phyloP scores from a whole-genome alignment of 2,113 vertebrate genomes.

The Microcebus ravelobensis region DNA sequence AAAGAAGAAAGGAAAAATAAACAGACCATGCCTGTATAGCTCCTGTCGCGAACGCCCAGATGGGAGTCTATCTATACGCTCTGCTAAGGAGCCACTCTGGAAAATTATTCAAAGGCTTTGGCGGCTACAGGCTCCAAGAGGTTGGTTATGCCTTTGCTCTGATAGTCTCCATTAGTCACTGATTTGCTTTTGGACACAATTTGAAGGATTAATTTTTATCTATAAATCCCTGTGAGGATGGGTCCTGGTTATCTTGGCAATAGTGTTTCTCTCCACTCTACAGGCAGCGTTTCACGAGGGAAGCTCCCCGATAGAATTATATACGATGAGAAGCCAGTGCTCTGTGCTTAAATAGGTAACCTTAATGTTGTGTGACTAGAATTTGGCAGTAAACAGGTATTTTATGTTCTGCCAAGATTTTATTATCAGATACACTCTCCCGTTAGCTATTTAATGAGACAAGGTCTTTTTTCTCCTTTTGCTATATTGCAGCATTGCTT shows the following conservation, averaged over 20 bases:
- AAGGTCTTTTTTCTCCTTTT: conserved; percentile 54
- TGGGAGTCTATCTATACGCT: conserved; percentile 44
- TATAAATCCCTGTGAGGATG: conserved; percentile 65
- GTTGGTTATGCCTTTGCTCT: conserved; percentile 49
- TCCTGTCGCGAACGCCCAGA: conserved; percentile 1
- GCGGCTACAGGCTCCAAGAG: conserved; percentile 32
- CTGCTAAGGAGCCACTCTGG: conserved; percentile 22
- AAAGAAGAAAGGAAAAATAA: conserved; percentile 46
- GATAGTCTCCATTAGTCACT: conserved; percentile 63
- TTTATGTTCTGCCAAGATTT: conserved; percentile 81
- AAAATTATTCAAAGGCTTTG: conserved; percentile 68
- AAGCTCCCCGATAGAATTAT: conserved; percentile 67
- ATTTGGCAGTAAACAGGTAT: conserved; percentile 80
- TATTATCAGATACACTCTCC: conserved; percentile 78
- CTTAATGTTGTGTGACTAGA: conserved; percentile 80
- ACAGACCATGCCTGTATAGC: not conserved
- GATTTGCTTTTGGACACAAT: conserved; percentile 70
- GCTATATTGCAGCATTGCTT: conserved; percentile 64
- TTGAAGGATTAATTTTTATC: conserved; percentile 77
- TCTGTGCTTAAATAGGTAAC: conserved; percentile 74
- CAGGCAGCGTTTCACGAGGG: conserved; percentile 57
- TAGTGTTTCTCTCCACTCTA: conserved; percentile 45
- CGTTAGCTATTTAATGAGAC: conserved; percentile 80
- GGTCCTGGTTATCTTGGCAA: conserved; percentile 64
- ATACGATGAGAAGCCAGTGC: conserved; percentile 52